Evolutionary conservation across 2,113 vertebrate genomes (phyloP), one percentile per base, ranked within the genome.

Genomic region (Mola mola): DNA sequence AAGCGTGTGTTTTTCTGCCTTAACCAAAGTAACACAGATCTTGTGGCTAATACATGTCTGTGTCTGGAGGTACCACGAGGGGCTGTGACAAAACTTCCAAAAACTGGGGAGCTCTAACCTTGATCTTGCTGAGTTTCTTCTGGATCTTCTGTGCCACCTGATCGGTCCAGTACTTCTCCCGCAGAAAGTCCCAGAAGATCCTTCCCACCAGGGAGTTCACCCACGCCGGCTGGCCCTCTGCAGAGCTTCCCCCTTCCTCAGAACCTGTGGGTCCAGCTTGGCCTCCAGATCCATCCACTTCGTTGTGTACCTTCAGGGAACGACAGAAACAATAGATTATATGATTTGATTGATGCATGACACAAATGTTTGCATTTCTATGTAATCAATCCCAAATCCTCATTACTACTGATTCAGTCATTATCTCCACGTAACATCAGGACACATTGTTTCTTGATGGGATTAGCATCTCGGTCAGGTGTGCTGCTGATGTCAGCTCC

Each of bases 111-210:
- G n/a, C n/a, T n/a, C 90, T 86, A 76, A 94, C 94, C 93, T 93
- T 93, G 65, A 95, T 95, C 83, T 94, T 93, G 72, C 90, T 90
- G 46, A 95, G 42, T 71, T 95, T 95, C 87, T 94, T 95, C 85
- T 95, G 94, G 76, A 95, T 92, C 86, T 94, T 95, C 81, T 77
- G 85, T 19, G 92, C 91, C 74, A 95, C 93, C 57, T 90, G 91
- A 78, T 94, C 90, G 0, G 88, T 90, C 94, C 94, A 95, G 88
- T 94, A 95, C 16, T 53, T 93, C 64, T 95, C 94, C 17, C 79
- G 66, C 2, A 95, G 91, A 78, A 94, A 94, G 80, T 95, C 93
- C 94, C 94, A 95, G 84, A 95, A 94, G 79, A 95, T 83, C 29
- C 94, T 84, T 0, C 93, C 94, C 64, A 94, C 86, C 58, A 94